These are phyloP conservation scores for Syngnathoides biaculeatus DNA, from an alignment of 2,113 vertebrate genomes.

Conservation along the genomic window DNA sequence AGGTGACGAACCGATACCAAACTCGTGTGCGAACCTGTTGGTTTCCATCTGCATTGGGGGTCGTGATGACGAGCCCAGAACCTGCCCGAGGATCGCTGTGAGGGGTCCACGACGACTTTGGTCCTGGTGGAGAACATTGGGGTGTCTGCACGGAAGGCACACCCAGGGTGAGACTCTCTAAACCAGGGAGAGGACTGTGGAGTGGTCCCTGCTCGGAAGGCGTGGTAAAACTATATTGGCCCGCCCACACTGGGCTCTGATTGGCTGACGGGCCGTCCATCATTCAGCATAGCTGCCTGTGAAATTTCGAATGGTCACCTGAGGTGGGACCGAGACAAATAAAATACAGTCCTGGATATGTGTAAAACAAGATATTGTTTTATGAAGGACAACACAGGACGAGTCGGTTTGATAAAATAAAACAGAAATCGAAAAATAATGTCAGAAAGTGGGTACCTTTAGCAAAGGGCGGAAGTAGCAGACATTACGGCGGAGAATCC, in stretches of 20 bases:
- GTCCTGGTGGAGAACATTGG: neutral
- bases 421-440: neutral
- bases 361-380: neutral
- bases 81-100: constrained; percentile 5
- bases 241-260: constrained; percentile 53
- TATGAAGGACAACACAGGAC: neutral
- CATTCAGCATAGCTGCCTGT: constrained; percentile 31
- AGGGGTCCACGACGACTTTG: constrained; percentile 13
- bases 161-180: constrained; percentile 38
- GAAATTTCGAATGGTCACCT: constrained; percentile 3
- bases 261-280: constrained; percentile 62
- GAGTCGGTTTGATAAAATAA: neutral
- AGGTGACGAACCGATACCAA: too few species aligned
- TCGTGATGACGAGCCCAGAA: constrained; percentile 9
- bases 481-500: neutral
- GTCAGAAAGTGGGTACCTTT: neutral
- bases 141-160: constrained; percentile 24
- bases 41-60: constrained; percentile 20
- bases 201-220: constrained; percentile 16
- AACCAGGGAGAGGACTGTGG: constrained; percentile 29
- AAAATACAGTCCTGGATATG: neutral
- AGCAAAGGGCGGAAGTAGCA: neutral
- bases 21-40: constrained; percentile 39
- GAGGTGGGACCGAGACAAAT: constrained; percentile 6
- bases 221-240: constrained; percentile 47